Conservation (phyloP, 2,797 vertebrate genomes). For the Oryzias sinensis region DNA sequence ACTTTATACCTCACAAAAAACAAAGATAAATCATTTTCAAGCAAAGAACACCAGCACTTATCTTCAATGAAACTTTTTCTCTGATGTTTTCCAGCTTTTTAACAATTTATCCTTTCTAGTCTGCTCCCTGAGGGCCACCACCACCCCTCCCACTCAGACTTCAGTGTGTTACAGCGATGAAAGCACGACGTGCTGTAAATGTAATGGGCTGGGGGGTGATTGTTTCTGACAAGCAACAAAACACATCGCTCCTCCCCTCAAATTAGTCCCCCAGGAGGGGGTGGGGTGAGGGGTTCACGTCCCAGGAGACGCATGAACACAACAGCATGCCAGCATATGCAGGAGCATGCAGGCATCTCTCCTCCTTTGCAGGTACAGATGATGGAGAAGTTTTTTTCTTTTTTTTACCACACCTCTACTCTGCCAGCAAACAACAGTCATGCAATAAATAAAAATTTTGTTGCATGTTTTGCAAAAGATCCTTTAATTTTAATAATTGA, state of each 20-base stretch:
- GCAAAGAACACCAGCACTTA: constrained; percentile 7
- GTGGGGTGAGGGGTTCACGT: constrained; percentile 92
- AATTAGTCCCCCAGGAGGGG: constrained; percentile 96
- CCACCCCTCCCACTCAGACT: constrained; percentile 80
- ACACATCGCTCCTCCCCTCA: constrained; percentile 99
- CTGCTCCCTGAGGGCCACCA: constrained; percentile 78
- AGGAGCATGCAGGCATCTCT: constrained; percentile 19
- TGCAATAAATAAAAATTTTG: too few relatives aligned
- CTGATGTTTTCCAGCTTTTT: constrained; percentile 81
- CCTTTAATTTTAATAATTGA: too few relatives aligned
- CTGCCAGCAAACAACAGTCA: too few relatives aligned
- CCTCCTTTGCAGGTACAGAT: background rate
- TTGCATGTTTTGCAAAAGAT: too few relatives aligned
- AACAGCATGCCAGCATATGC: constrained; percentile 53
- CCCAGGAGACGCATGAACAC: constrained; percentile 77
- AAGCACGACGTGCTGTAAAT: constrained; percentile 98
- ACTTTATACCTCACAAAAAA: constrained; percentile 44
- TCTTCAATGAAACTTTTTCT: constrained; percentile 41
- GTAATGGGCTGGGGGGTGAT: constrained; percentile 97
- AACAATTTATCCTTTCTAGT: constrained; percentile 77
- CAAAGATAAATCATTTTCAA: constrained; percentile 5
- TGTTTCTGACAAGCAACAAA: constrained; percentile 99
- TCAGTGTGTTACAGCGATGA: constrained; percentile 94
- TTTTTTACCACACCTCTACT: too few relatives aligned
- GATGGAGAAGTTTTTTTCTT: constrained; percentile 1